Evolutionary conservation across 2,797 vertebrate species (phyloP).

Genomic region (Melanotaenia maccullochi): DNA sequence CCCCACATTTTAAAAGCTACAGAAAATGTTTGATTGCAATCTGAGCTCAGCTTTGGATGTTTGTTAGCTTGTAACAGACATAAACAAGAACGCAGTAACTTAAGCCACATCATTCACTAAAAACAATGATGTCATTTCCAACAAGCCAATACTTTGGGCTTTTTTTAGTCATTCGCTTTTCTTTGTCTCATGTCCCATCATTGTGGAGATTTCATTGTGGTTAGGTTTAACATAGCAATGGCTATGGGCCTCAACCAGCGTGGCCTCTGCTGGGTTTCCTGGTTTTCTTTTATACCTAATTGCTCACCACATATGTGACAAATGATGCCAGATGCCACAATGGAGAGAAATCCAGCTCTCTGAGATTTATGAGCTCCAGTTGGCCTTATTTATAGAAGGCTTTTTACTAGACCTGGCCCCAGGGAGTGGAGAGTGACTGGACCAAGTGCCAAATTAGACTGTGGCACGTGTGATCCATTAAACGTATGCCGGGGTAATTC

Average conservation of each 20-base stretch:
- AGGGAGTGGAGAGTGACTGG: slow-evolving; percentile 62
- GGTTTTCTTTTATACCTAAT: slow-evolving; percentile 79
- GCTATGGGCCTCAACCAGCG: slow-evolving; percentile 65
- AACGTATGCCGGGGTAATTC: slow-evolving; percentile 33
- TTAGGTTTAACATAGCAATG: slow-evolving; percentile 65
- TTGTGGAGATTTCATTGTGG: slow-evolving; percentile 57
- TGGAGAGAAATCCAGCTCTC: slow-evolving; percentile 69
- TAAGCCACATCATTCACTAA: slow-evolving; percentile 50
- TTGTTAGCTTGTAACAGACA: slow-evolving; percentile 43
- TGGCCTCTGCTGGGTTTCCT: slow-evolving; percentile 68
- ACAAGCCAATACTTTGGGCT: slow-evolving; percentile 20
- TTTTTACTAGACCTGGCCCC: slow-evolving; percentile 71
- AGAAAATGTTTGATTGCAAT: slow-evolving; percentile 43
- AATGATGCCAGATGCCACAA: slow-evolving; percentile 79
- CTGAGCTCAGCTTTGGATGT: slow-evolving; percentile 28
- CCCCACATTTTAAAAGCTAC: slow-evolving; percentile 23
- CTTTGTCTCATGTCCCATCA: slow-evolving; percentile 31
- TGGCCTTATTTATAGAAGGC: slow-evolving; percentile 75
- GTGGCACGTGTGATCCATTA: slow-evolving; percentile 74
- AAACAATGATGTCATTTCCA: slow-evolving; percentile 70
- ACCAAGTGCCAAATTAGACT: slow-evolving; percentile 54
- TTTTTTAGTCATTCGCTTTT: slow-evolving; percentile 33
- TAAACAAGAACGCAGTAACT: slow-evolving; percentile 40
- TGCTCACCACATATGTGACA: slow-evolving; percentile 79
- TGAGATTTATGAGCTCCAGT: slow-evolving; percentile 76